phyloP scores from a whole-genome alignment of 2,113 vertebrate genomes.

The Octodon degus region DNA sequence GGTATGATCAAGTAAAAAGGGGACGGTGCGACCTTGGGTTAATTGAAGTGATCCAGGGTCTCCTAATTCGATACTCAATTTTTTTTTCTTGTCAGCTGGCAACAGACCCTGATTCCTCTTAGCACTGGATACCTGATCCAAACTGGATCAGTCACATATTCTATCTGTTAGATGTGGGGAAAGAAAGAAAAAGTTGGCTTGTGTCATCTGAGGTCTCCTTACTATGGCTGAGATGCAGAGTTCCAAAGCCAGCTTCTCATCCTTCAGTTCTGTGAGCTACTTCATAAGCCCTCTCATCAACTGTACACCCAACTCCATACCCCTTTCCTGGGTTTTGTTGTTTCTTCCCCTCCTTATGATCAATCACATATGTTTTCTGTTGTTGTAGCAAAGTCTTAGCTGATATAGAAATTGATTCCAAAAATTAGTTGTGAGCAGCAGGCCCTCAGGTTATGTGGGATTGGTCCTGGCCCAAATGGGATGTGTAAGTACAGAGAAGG shows the following conservation, averaged over 20 bases:
- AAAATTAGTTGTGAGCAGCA: slow-evolving; percentile 61
- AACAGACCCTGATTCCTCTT: not conserved
- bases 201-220: not conserved
- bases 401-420: slow-evolving; percentile 68
- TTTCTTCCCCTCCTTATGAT: slow-evolving; percentile 7
- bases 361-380: slow-evolving; percentile 67
- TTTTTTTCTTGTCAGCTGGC: not conserved
- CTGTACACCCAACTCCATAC: not conserved
- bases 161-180: not conserved
- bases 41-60: not conserved
- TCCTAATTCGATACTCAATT: not conserved
- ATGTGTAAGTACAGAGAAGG: slow-evolving; percentile 20
- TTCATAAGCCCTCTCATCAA: slow-evolving; percentile 49
- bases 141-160: not conserved
- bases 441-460: slow-evolving; percentile 17
- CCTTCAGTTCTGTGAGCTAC: not conserved
- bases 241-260: not conserved
- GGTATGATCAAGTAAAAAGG: not conserved
- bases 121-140: not conserved
- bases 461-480: slow-evolving; percentile 50
- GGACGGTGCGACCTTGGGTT: not conserved
- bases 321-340: not conserved
- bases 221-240: not conserved
- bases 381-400: slow-evolving; percentile 66
- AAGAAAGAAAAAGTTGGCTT: not conserved